Evolutionary conservation across 2,888 invertebrate species (phyloP), one percentile per base, ranked within the genome.

Genomic region (Lasioglossum zephyrum): DNA sequence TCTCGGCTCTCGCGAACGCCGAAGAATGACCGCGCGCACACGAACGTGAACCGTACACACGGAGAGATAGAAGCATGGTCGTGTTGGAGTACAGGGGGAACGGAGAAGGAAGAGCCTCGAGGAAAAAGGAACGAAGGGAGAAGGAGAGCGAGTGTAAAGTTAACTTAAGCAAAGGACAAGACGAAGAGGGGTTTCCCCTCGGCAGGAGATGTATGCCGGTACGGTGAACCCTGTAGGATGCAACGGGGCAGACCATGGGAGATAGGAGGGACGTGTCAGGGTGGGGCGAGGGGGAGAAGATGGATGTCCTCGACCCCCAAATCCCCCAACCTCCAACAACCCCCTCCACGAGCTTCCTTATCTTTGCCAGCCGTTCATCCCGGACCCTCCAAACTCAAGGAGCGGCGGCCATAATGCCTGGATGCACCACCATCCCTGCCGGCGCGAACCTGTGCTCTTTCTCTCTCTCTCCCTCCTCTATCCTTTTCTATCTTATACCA

Each of bases 361-460:
- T 90, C 89, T 90, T 91, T 91, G 89, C 92, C 88, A 90, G 90
- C 91, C 91, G 92, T 91, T 91, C 92, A 91, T 93, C 92, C 94
- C 87, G 90, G 93, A 94, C 93, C 93, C 94, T 92, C 93, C 90
- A 93, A 94, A 93, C 94, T 93, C 92, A 90, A 92, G 91, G 91
- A 93, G 91, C 93, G 94, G 94, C 95, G 93, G 95, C 95, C 95
- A 95, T 95, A 95, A 95, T 95, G 94, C 94, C 92, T 93, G 90
- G 90, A 90, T 91, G 92, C 92, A 94, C 94, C 94, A 94, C 93
- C 93, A 93, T 92, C 92, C 91, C 91, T 85, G 89, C 86, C 80
- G 74, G 70, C 73, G 66, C 39, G 63, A 63, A 63, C 16, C 63
- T 36, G 39, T 36, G 69, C 22, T 39, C 66, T 69, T 36, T 69